Percentiles rank a stretch among this genome's conserved stretches.
phyloP scores from a whole-genome alignment of 2,888 invertebrate genomes.

The Sceliomorpha sp. region DNA sequence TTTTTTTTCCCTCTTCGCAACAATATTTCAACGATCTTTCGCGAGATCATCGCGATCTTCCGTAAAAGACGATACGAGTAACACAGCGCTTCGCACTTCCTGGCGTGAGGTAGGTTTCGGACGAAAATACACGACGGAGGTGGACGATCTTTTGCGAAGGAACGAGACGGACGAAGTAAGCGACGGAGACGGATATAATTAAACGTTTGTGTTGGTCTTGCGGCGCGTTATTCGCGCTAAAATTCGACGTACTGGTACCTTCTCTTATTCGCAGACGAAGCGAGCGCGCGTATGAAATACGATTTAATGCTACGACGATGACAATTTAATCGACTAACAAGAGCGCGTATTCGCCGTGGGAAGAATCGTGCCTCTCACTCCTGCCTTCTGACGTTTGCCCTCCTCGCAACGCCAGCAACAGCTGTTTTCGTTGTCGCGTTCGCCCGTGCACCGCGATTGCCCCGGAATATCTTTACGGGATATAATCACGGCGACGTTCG shows the following conservation, averaged over 20 bases:
- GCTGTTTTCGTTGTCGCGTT: constrained; percentile 30
- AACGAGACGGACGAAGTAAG: constrained; percentile 23
- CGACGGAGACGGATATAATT: constrained; percentile 20
- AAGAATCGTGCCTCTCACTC: constrained; percentile 26
- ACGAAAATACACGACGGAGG: constrained; percentile 34
- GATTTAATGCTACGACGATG: no score
- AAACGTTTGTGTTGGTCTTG: background rate
- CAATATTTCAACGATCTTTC: no score
- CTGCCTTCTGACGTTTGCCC: constrained; percentile 31
- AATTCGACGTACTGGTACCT: no score
- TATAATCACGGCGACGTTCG: background rate
- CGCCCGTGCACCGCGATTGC: constrained; percentile 3
- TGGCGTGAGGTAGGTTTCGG: constrained; percentile 5
- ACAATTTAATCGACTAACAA: no score
- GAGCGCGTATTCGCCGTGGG: background rate
- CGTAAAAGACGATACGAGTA: no score
- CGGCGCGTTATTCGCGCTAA: no score
- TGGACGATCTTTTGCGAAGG: constrained; percentile 12
- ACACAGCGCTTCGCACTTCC: no score
- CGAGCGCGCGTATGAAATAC: no score
- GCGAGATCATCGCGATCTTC: no score
- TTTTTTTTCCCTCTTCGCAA: no score
- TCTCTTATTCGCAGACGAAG: no score
- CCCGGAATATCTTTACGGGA: background rate
- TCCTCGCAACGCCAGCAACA: constrained; percentile 40